Base-by-base conservation (phyloP, 2,888 invertebrate genomes). In the Crioceris asparagi region DNA sequence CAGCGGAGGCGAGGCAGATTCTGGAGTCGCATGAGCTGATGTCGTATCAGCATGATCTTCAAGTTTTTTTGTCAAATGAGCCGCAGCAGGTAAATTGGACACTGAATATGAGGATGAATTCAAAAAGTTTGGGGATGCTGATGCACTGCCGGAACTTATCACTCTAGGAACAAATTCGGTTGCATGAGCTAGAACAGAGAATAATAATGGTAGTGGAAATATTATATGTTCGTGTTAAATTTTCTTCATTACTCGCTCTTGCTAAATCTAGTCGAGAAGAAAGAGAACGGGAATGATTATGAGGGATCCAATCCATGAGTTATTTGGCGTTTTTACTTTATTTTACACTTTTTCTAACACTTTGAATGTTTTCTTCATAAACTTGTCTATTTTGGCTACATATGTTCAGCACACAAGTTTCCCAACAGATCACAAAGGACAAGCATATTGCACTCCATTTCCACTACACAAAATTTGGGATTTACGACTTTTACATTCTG, bases 61-160 rank as follows among this genome's bases (percentile, higher is more conserved):
- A 18, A 50, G 40, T 31, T 52, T 51, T 35, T 53, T 53, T 3
- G 50, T 29, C 37, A 52, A 40, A n/a, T n/a, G n/a, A n/a, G n/a
- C n/a, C n/a, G n/a, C n/a, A 17, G 51, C 44, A 40, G 52, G 52
- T 35, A 52, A 43, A 17, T 57, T 48, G 27, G 60, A 50, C 33
- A 53, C 55, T 23, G 56, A 51, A 16, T 57, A 47, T 18, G 58
- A 55, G 16, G 52, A 37, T 41, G 57, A 65, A 47, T 59, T 63
- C 46, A 64, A 59, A 46, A 65, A 61, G 49, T 61, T 64, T 23
- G 67, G 63, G 29, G 65, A 64, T 10, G 49, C 50, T 36, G 55
- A 46, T 29, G 50, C 36, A 37, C 44, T 51, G n/a, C n/a, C n/a
- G 14, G 51, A 48, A 46, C 32, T 48, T 25, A 49, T 44, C 26